phyloP scores from a whole-genome alignment of 2,888 invertebrate species.

The Dimorphilus gyrociliatus region DNA sequence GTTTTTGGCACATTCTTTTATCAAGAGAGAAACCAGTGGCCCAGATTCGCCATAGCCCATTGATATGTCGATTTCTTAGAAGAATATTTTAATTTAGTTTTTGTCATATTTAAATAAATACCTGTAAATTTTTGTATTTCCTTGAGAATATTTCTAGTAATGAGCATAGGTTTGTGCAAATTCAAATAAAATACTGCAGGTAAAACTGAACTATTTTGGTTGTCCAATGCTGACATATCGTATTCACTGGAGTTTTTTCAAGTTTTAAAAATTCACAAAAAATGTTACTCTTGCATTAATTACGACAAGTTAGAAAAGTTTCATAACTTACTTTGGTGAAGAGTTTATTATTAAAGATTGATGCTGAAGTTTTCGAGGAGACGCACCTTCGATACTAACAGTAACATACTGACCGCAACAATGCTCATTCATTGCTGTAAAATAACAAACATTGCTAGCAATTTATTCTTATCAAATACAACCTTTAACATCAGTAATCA shows the following conservation, averaged over 20 bases:
- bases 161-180: slow-evolving; percentile 68
- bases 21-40: no score
- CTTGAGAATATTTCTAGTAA: slow-evolving; percentile 58
- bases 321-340: slow-evolving; percentile 2
- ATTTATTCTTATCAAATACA: no score
- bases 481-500: no score
- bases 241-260: slow-evolving; percentile 54
- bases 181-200: slow-evolving; percentile 75
- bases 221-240: slow-evolving; percentile 59
- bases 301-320: background rate
- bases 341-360: slow-evolving; percentile 1
- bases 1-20: background rate
- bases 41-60: no score
- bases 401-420: slow-evolving; percentile 70
- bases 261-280: slow-evolving; percentile 13
- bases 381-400: slow-evolving; percentile 69
- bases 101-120: no score
- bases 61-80: no score
- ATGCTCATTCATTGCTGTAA: slow-evolving; percentile 43
- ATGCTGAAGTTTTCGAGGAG: slow-evolving; percentile 61
- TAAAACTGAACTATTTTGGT: slow-evolving; percentile 68
- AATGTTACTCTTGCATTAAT: slow-evolving; percentile 3
- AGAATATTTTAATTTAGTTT: no score
- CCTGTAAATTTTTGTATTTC: slow-evolving; percentile 45
- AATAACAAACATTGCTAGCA: slow-evolving; percentile 3